Conservation (phyloP, 2,797 vertebrate genomes). For the Rachycentron canadum region DNA sequence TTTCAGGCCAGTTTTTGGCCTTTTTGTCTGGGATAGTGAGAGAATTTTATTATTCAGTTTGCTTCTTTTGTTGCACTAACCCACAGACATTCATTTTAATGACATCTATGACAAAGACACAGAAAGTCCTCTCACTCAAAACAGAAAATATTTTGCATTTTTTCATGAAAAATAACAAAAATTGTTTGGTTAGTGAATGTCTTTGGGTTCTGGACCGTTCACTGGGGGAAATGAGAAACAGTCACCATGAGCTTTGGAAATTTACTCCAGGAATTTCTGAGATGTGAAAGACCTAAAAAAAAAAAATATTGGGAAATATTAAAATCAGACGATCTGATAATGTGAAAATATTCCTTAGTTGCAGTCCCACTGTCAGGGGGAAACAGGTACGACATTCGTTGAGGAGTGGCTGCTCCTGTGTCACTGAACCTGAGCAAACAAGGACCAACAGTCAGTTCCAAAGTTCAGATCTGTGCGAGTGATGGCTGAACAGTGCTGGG, state of each 20-base stretch:
- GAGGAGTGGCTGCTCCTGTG: conserved; percentile 47
- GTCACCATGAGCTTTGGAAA: not conserved
- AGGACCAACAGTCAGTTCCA: conserved; percentile 43
- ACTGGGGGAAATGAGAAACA: not conserved
- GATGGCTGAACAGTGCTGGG: not conserved
- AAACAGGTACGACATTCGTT: not conserved
- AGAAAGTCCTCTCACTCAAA: not conserved
- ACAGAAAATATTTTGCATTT: not conserved
- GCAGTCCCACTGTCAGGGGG: not conserved
- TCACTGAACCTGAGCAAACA: conserved; percentile 69
- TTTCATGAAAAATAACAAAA: not conserved
- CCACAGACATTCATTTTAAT: not conserved
- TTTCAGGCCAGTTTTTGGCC: too few relatives aligned
- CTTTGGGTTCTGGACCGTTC: too few relatives aligned
- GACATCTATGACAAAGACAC: not conserved
- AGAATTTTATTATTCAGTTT: too few relatives aligned
- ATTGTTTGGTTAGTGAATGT: not conserved
- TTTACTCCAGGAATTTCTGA: too few relatives aligned
- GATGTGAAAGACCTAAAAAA: too few relatives aligned
- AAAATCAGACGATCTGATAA: not conserved
- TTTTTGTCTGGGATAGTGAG: too few relatives aligned
- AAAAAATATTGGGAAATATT: not conserved
- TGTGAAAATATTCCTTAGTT: not conserved
- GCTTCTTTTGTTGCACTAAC: too few relatives aligned
- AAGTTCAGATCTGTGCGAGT: conserved; percentile 51